These are phyloP conservation scores for Tyria jacobaeae DNA, from an alignment of 2,888 invertebrate species.

Conservation along the genomic window DNA sequence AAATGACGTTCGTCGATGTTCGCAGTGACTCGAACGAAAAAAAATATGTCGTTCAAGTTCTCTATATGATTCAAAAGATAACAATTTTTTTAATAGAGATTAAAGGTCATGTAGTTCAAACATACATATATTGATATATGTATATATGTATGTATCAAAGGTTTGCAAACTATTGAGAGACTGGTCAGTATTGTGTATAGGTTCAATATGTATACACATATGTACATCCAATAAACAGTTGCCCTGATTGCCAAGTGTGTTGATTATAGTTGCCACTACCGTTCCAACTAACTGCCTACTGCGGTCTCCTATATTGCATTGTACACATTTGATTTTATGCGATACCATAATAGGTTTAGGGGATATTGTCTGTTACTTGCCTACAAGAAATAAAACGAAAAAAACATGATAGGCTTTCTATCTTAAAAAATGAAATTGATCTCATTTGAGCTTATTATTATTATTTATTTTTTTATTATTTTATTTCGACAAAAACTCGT, in stretches of 20 bases:
- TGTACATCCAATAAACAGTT: not conserved
- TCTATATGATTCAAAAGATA: no score
- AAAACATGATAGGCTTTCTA: not conserved
- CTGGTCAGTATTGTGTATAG: not conserved
- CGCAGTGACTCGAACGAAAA: no score
- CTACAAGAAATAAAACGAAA: not conserved
- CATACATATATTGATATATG: no score
- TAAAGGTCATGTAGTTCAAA: no score
- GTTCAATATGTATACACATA: not conserved
- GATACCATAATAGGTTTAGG: conserved; percentile 6
- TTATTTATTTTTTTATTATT: no score
- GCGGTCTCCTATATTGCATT: not conserved
- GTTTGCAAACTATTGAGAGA: not conserved
- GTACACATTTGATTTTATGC: conserved; percentile 13
- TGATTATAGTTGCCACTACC: conserved; percentile 13
- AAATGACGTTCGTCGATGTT: no score
- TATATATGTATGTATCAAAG: no score
- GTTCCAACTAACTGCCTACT: conserved; percentile 9
- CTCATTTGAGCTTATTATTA: no score
- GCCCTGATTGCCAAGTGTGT: conserved; percentile 5
- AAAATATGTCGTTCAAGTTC: no score
- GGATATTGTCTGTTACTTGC: not conserved
- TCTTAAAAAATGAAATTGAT: no score
- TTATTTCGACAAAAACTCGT: no score
- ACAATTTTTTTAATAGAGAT: no score